These are phyloP conservation scores for Drosophila tsacasi DNA, from an alignment of 1,140 invertebrate genomes.

Conservation along the genomic window DNA sequence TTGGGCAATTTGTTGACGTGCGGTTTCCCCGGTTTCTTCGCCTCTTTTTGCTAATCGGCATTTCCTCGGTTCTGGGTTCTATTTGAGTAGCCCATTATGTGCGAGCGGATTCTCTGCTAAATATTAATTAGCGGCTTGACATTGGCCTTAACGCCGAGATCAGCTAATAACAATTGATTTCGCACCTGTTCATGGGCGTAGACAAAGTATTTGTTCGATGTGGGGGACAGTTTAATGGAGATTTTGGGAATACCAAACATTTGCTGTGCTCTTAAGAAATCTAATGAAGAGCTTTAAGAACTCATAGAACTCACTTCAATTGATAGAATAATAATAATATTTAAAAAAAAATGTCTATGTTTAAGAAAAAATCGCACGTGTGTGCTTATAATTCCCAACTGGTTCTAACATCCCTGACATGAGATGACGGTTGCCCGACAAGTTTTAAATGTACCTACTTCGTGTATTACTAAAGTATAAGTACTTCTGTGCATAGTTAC, in stretches of 20 bases:
- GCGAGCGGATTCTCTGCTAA: slow-evolving; percentile 27
- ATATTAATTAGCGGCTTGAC: slow-evolving; percentile 63
- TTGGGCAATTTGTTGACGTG: slow-evolving; percentile 63
- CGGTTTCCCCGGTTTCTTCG: slow-evolving; percentile 35
- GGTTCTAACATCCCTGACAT: too few relatives aligned
- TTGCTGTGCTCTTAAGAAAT: not conserved
- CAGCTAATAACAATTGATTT: slow-evolving; percentile 28
- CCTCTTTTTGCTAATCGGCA: slow-evolving; percentile 41
- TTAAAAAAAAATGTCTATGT: too few relatives aligned
- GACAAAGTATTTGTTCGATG: not conserved
- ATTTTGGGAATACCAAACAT: not conserved
- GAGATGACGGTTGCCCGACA: too few relatives aligned
- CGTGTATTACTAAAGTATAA: too few relatives aligned
- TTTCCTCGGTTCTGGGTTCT: slow-evolving; percentile 68
- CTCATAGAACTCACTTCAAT: too few relatives aligned
- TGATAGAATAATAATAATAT: too few relatives aligned
- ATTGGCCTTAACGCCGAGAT: slow-evolving; percentile 47
- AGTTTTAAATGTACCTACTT: too few relatives aligned
- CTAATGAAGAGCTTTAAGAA: too few relatives aligned
- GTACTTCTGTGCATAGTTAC: too few relatives aligned
- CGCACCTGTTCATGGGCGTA: slow-evolving; percentile 32
- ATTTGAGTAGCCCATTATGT: slow-evolving; percentile 67
- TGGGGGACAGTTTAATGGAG: not conserved
- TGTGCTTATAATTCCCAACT: too few relatives aligned
- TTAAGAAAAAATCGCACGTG: too few relatives aligned